Conservation (phyloP, 2,888 invertebrate genomes). For the Galerucella pusilla region DNA sequence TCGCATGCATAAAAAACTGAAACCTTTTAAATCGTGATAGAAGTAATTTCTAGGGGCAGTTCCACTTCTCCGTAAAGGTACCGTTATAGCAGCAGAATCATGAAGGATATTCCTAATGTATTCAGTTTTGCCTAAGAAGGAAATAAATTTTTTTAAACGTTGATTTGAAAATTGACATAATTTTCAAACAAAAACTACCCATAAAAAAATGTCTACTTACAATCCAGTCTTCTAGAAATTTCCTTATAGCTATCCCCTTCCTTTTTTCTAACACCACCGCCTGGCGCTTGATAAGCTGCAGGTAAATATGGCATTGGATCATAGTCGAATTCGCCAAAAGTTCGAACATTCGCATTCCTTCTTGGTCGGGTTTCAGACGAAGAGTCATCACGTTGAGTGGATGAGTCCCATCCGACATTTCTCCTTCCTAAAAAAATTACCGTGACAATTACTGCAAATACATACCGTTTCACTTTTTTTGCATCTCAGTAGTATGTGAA, state of each 20-base stretch:
- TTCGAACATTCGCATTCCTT: conserved; percentile 49
- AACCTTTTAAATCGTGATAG: conserved; percentile 61
- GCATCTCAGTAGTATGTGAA: too few relatives aligned
- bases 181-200: neutral
- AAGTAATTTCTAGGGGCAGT: conserved; percentile 62
- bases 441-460: neutral
- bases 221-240: conserved; percentile 62
- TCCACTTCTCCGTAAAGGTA: conserved; percentile 60
- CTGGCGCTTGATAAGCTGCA: conserved; percentile 48
- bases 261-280: conserved; percentile 59
- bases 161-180: neutral
- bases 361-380: conserved; percentile 39
- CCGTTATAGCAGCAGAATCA: conserved; percentile 63
- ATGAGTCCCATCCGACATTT: conserved; percentile 35
- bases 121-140: conserved; percentile 61
- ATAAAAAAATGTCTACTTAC: conserved; percentile 51
- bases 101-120: conserved; percentile 64
- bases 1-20: conserved; percentile 37
- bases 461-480: neutral
- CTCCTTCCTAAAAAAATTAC: conserved; percentile 14
- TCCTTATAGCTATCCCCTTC: conserved; percentile 63
- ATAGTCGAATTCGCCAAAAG: conserved; percentile 51
- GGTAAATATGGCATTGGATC: conserved; percentile 56
- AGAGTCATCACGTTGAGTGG: conserved; percentile 29
- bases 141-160: conserved; percentile 14